Evolutionary conservation across 2,888 invertebrate species (phyloP).

Genomic region (Diaprepes abbreviatus): DNA sequence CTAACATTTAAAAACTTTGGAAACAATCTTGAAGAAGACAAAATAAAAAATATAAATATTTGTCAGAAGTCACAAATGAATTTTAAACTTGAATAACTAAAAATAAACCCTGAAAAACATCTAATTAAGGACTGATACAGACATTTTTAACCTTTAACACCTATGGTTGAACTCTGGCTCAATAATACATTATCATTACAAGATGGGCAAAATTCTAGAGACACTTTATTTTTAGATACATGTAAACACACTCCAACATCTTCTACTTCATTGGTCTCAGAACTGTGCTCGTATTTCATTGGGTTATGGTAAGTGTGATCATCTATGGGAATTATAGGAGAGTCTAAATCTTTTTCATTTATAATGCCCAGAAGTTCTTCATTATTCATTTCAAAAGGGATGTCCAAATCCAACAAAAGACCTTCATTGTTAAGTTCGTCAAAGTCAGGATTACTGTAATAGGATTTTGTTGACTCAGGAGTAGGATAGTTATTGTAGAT

Average conservation of each 20-base stretch:
- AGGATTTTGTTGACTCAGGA: conserved; percentile 50
- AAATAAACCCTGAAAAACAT: background rate
- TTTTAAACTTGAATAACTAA: background rate
- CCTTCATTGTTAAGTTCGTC: conserved; percentile 49
- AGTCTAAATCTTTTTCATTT: conserved; percentile 45
- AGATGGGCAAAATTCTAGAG: conserved; percentile 72
- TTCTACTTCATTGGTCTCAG: conserved; percentile 60
- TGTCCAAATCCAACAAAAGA: conserved; percentile 50
- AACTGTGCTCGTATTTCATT: conserved; percentile 15
- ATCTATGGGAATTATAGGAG: conserved; percentile 51
- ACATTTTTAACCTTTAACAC: conserved; percentile 10
- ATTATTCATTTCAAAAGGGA: conserved; percentile 48
- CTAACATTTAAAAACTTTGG: conserved; percentile 47
- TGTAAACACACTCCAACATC: conserved; percentile 73
- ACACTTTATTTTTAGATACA: conserved; percentile 71
- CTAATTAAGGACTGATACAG: conserved; percentile 16
- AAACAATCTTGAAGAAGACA: no score
- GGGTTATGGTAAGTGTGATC: conserved; percentile 60
- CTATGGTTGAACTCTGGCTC: conserved; percentile 14
- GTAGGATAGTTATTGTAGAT: conserved; percentile 49
- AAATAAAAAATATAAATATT: conserved; percentile 14
- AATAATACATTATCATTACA: conserved; percentile 70
- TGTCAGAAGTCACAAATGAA: no score
- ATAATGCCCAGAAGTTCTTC: conserved; percentile 45
- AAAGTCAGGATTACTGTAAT: conserved; percentile 44